Percentiles rank a stretch among this genome's conserved stretches.
Conservation (phyloP, 2,888 invertebrate species). For the Dynastes hyllus region DNA sequence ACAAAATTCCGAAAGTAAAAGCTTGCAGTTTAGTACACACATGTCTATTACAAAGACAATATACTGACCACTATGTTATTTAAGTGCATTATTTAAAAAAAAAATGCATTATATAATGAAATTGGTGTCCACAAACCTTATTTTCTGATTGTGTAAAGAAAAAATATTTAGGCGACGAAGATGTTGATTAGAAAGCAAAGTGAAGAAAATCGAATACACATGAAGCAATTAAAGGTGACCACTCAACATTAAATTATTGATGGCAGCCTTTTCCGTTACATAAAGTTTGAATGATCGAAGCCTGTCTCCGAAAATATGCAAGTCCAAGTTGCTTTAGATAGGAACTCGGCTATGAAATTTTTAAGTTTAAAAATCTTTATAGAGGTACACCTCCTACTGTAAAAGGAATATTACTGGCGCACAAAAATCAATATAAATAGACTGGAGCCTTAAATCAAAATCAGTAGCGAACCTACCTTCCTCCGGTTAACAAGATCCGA, state of each 20-base stretch:
- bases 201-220: no score
- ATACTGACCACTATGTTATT: no score
- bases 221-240: no score
- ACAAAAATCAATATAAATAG: constrained; percentile 42
- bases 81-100: no score
- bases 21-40: background rate
- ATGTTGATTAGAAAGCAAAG: no score
- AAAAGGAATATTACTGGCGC: constrained; percentile 33
- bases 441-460: constrained; percentile 41
- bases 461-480: constrained; percentile 36
- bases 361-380: no score
- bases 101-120: no score
- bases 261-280: background rate
- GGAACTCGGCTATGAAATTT: no score
- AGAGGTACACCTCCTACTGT: constrained; percentile 36
- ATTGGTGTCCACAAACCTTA: no score
- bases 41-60: no score
- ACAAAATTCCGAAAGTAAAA: background rate
- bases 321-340: constrained; percentile 7
- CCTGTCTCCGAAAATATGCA: background rate
- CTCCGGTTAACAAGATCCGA: constrained; percentile 33
- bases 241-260: background rate
- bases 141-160: no score
- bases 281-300: background rate
- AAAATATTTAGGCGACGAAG: no score